Evolutionary conservation across 2,888 invertebrate species (phyloP), one percentile per base, ranked within the genome.

Genomic region (Hypselothyrea guttata): DNA sequence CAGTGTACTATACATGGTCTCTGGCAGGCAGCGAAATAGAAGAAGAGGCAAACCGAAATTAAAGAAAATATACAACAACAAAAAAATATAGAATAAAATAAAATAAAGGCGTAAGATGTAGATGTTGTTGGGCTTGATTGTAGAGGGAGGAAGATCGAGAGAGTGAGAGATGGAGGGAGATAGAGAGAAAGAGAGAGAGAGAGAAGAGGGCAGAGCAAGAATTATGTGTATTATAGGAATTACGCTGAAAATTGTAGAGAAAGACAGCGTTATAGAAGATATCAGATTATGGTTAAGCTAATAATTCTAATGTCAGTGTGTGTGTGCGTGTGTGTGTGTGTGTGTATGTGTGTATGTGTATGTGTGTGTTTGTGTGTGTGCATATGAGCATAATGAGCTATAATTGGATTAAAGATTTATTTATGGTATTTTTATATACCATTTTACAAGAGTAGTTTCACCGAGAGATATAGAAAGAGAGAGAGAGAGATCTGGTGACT

Each of bases 341-440:
- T 44, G n/a, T 18, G 28, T 38, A 31, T 18, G 4, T 13, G 41
- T 37, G n/a, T n/a, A n/a, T n/a, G 35, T 47, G 11, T 37, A 8
- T 13, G 35, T 34, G 22, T 41, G 48, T 60, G 48, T 45, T 49
- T 64, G 15, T 42, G 53, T 59, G 69, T 78, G 79, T 68, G 71
- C 86, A 85, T 71, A 79, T 70, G 64, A 67, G 83, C 82, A 84
- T 84, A 86, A 86, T 84, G 73, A 75, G 77, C 75, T 82, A 82
- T 87, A 86, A 86, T 86, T 86, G 86, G 86, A 86, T 86, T 86
- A 86, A 76, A 78, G 85, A 86, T 85, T 86, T 86, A 86, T 86
- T 72, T 85, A 65, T 69, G 65, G 60, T 73, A 72, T 75, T 72
- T 60, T n/a, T n/a, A n/a, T n/a, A n/a, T n/a, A n/a, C 71, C 65